phyloP scores from a whole-genome alignment of 2,888 invertebrate species.

The Thumatha senex region DNA sequence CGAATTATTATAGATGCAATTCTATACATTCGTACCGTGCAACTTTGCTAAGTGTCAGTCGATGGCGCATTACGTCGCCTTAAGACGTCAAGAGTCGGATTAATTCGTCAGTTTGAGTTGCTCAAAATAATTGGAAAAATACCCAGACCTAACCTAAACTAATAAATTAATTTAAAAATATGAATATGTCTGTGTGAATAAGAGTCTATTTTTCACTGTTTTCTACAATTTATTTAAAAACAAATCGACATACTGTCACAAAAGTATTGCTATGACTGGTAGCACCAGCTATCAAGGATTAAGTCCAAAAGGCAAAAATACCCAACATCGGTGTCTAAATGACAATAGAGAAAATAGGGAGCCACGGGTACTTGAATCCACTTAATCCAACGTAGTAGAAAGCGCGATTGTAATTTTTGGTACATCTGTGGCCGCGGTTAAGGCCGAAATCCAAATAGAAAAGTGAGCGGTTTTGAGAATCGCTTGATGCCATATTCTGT shows the following conservation, averaged over 20 bases:
- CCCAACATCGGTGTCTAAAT: slow-evolving; percentile 37
- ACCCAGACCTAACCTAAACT: no score
- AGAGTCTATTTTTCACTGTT: background rate
- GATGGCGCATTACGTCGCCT: no score
- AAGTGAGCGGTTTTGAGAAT: slow-evolving; percentile 18
- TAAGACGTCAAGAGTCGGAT: no score
- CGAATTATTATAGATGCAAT: no score
- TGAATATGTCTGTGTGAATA: no score
- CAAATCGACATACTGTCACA: background rate
- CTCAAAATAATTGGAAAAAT: no score
- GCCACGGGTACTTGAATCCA: slow-evolving; percentile 47
- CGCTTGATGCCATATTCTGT: no score
- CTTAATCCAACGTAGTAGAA: slow-evolving; percentile 55
- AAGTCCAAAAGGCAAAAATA: slow-evolving; percentile 22
- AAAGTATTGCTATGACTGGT: background rate
- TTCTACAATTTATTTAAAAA: no score
- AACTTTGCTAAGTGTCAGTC: no score
- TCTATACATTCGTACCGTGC: no score
- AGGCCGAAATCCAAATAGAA: slow-evolving; percentile 6
- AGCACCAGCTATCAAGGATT: slow-evolving; percentile 1
- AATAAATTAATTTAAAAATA: no score
- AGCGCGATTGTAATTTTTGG: slow-evolving; percentile 64
- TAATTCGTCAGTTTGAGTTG: no score
- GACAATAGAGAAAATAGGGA: slow-evolving; percentile 49
- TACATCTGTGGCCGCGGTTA: slow-evolving; percentile 57